Evolutionary conservation across 2,888 invertebrate genomes (phyloP).

Genomic region (Epinotia nisella): DNA sequence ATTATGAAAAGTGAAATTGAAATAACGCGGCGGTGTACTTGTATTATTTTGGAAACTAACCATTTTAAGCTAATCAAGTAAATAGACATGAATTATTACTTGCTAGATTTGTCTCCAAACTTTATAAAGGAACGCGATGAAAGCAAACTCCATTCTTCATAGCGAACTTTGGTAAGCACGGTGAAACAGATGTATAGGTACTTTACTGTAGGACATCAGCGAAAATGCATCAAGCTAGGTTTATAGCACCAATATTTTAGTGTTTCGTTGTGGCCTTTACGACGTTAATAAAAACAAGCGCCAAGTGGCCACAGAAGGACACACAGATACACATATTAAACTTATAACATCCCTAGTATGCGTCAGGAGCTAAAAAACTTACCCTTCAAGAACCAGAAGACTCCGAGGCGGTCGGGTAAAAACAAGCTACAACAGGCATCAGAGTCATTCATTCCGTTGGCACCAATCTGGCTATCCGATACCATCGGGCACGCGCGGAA

Average conservation of each 20-base stretch:
- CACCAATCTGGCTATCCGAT: conserved; percentile 64
- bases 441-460: conserved; percentile 24
- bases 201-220: too few relatives aligned
- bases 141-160: not conserved
- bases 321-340: too few relatives aligned
- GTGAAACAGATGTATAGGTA: too few relatives aligned
- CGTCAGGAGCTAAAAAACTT: too few relatives aligned
- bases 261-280: too few relatives aligned
- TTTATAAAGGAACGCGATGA: not conserved
- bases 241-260: too few relatives aligned
- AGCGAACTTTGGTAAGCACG: too few relatives aligned
- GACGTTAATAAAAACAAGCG: too few relatives aligned
- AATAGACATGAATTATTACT: not conserved
- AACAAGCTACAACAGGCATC: conserved; percentile 11
- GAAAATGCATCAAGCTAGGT: too few relatives aligned
- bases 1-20: not conserved
- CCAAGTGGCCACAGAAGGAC: too few relatives aligned
- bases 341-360: too few relatives aligned
- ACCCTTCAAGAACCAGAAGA: too few relatives aligned
- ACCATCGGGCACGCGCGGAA: conserved; percentile 66
- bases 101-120: not conserved
- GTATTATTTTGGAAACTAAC: not conserved
- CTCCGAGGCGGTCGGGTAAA: not conserved
- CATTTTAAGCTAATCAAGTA: not conserved
- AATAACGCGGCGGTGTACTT: not conserved